These are phyloP conservation scores for Peromyscus melanophrys DNA, from an alignment of 2,797 vertebrate genomes.

Conservation along the genomic window DNA sequence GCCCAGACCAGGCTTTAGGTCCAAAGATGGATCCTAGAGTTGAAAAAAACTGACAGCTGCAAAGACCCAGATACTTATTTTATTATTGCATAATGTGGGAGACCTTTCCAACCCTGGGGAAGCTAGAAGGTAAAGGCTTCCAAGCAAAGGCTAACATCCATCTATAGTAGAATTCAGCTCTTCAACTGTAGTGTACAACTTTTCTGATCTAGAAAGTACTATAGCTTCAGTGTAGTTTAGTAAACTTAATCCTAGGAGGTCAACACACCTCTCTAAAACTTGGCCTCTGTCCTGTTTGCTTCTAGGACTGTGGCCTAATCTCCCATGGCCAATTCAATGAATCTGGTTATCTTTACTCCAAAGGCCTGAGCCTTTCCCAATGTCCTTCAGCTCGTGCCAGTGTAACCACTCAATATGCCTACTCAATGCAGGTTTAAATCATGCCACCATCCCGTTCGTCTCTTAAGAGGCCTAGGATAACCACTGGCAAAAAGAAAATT, in stretches of 20 bases:
- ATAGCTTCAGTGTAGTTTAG: constrained; percentile 79
- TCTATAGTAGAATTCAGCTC: constrained; percentile 65
- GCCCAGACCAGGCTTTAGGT: constrained; percentile 72
- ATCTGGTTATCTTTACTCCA: constrained; percentile 56
- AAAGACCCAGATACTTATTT: constrained; percentile 79
- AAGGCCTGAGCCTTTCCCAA: constrained; percentile 49
- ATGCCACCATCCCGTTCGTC: constrained; percentile 29
- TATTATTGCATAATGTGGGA: constrained; percentile 84
- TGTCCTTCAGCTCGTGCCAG: constrained; percentile 55
- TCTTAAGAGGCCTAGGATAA: constrained; percentile 39
- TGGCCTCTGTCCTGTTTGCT: constrained; percentile 67
- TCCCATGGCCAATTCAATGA: constrained; percentile 64
- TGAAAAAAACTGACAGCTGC: constrained; percentile 78
- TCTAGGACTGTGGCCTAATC: constrained; percentile 64
- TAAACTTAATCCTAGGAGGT: constrained; percentile 67
- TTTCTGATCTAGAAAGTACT: constrained; percentile 74
- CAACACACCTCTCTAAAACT: constrained; percentile 71
- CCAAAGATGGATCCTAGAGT: constrained; percentile 71
- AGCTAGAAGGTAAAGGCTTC: constrained; percentile 49
- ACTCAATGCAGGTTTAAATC: constrained; percentile 48
- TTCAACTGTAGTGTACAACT: constrained; percentile 85
- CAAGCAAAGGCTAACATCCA: constrained; percentile 73
- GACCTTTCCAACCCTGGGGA: constrained; percentile 64
- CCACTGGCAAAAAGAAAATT: constrained; percentile 67
- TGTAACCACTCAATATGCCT: constrained; percentile 63